A percentile compares a stretch with the other conserved stretches of the same genome.
phyloP scores from a whole-genome alignment of 2,797 vertebrate species.

The Coilia nasus region DNA sequence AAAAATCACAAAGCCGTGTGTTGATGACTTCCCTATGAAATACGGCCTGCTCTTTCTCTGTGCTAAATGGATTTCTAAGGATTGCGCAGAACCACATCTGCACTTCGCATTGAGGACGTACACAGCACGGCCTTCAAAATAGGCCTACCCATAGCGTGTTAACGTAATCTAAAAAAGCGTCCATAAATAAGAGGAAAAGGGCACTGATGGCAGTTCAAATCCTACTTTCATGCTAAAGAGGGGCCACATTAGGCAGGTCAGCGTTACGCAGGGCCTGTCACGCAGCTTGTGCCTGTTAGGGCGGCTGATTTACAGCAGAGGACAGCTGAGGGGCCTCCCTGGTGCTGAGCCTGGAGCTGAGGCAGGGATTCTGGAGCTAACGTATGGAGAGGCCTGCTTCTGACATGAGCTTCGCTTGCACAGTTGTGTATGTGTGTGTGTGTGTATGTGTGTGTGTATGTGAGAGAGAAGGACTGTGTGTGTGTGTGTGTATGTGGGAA shows the following conservation, averaged over 20 bases:
- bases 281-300: background rate
- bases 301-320: background rate
- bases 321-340: constrained; percentile 15
- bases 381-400: background rate
- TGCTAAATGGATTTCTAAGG: background rate
- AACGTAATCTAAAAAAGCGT: background rate
- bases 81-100: background rate
- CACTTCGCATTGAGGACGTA: background rate
- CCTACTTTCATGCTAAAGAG: background rate
- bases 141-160: background rate
- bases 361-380: background rate
- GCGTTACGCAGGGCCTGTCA: background rate
- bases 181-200: constrained; percentile 6
- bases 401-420: background rate
- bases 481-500: too few relatives aligned
- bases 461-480: too few relatives aligned
- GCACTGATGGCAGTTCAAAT: background rate
- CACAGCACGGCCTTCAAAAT: background rate
- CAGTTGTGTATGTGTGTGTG: too few relatives aligned
- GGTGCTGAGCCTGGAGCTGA: background rate
- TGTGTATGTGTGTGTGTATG: too few relatives aligned
- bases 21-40: constrained; percentile 46
- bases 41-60: constrained; percentile 37
- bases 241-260: constrained; percentile 1
- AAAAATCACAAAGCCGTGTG: constrained; percentile 44